Conservation (phyloP, 2,797 vertebrate genomes). For the Spheniscus humboldti region DNA sequence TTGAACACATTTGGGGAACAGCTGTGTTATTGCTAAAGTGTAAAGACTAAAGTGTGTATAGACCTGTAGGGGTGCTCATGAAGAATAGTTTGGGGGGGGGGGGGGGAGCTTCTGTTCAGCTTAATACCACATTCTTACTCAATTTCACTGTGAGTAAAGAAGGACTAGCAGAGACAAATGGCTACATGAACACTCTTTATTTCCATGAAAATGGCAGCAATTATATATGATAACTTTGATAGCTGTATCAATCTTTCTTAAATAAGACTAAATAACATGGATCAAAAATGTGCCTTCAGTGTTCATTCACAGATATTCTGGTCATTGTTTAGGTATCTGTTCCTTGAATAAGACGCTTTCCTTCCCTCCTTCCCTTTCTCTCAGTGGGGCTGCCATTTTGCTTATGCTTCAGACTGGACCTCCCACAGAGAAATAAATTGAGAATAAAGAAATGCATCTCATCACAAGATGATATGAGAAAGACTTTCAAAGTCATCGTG, state of each 20-base stretch:
- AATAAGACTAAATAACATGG: background rate
- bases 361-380: background rate
- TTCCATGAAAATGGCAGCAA: background rate
- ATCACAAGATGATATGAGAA: background rate
- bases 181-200: background rate
- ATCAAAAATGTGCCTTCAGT: background rate
- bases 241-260: background rate
- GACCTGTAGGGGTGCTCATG: background rate
- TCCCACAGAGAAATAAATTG: conserved; percentile 25
- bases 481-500: background rate
- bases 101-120: background rate
- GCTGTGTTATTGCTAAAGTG: conserved; percentile 41
- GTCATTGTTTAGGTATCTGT: background rate
- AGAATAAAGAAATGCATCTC: conserved; percentile 13
- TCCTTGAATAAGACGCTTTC: background rate
- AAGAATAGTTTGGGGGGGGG: background rate
- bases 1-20: conserved; percentile 35
- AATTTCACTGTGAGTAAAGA: background rate
- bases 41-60: background rate
- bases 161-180: background rate
- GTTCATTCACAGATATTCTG: background rate
- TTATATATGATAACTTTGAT: conserved; percentile 2
- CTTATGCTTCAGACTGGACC: background rate
- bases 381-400: background rate
- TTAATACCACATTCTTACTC: background rate